phyloP scores from a whole-genome alignment of 2,888 invertebrate genomes.

The Drosophila pseudotalamancana region DNA sequence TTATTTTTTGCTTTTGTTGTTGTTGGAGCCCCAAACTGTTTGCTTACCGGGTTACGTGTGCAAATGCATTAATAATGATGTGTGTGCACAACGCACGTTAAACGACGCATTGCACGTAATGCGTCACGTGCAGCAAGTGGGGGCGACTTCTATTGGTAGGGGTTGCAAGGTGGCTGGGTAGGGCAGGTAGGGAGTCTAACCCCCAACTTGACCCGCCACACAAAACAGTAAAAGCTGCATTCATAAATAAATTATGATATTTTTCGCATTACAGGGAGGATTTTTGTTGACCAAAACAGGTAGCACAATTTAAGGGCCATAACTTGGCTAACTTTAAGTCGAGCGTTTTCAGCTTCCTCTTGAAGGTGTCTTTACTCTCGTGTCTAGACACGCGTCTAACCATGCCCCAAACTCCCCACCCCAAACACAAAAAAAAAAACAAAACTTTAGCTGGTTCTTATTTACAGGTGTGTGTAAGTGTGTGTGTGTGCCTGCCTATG shows the following conservation, averaged over 20 bases:
- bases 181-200: background rate
- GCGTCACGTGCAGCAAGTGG: slow-evolving; percentile 64
- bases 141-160: background rate
- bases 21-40: background rate
- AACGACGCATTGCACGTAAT: slow-evolving; percentile 62
- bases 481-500: too few relatives aligned
- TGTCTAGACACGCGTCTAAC: slow-evolving; percentile 44
- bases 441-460: slow-evolving; percentile 19
- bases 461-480: slow-evolving; percentile 59
- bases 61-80: slow-evolving; percentile 77
- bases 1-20: slow-evolving; percentile 11
- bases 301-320: slow-evolving; percentile 1
- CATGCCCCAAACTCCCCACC: background rate
- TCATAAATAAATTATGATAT: slow-evolving; percentile 54
- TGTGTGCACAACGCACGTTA: slow-evolving; percentile 72
- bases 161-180: too few relatives aligned
- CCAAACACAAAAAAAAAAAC: background rate
- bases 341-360: slow-evolving; percentile 18
- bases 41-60: slow-evolving; percentile 53
- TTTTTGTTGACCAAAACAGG: slow-evolving; percentile 36
- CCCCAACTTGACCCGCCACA: too few relatives aligned
- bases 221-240: slow-evolving; percentile 28
- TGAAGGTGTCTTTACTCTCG: background rate
- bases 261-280: slow-evolving; percentile 43
- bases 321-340: slow-evolving; percentile 30